phyloP scores from a whole-genome alignment of 2,113 vertebrate species.

The Pteronura brasiliensis region DNA sequence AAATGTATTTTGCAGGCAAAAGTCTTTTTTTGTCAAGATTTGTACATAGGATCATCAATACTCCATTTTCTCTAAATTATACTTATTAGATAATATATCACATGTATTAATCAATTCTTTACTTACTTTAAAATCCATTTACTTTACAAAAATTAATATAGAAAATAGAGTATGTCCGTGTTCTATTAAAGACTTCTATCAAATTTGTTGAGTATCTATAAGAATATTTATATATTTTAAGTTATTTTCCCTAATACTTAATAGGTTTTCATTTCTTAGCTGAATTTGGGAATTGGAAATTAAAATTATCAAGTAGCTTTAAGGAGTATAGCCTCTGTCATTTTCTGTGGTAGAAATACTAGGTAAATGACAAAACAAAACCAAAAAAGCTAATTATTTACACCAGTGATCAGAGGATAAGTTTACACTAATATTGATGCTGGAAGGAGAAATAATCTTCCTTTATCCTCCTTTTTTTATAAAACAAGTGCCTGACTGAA shows the following conservation, averaged over 20 bases:
- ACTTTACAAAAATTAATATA: neutral
- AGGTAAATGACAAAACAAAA: neutral
- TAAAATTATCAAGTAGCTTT: neutral
- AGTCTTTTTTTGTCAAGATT: constrained; percentile 6
- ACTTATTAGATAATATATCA: constrained; percentile 5
- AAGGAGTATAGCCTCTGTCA: neutral
- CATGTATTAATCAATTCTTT: constrained; percentile 41
- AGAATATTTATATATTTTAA: neutral
- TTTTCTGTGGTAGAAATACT: neutral
- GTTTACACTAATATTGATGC: neutral
- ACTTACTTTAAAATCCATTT: neutral
- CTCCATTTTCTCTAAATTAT: constrained; percentile 23
- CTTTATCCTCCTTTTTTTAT: neutral
- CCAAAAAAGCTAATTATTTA: neutral
- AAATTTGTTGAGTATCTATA: neutral
- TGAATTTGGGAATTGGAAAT: neutral
- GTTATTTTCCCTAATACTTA: neutral
- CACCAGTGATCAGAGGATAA: neutral
- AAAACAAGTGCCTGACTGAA: neutral
- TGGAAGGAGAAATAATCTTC: neutral
- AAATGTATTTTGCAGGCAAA: constrained; percentile 2
- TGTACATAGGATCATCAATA: constrained; percentile 7
- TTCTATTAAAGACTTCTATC: neutral
- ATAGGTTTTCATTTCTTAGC: neutral
- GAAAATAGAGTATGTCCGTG: neutral